A percentile compares a stretch with the other conserved stretches of the same genome.
These are phyloP conservation scores for Hypomesus transpacificus DNA, from an alignment of 2,113 vertebrate species.

Conservation along the genomic window DNA sequence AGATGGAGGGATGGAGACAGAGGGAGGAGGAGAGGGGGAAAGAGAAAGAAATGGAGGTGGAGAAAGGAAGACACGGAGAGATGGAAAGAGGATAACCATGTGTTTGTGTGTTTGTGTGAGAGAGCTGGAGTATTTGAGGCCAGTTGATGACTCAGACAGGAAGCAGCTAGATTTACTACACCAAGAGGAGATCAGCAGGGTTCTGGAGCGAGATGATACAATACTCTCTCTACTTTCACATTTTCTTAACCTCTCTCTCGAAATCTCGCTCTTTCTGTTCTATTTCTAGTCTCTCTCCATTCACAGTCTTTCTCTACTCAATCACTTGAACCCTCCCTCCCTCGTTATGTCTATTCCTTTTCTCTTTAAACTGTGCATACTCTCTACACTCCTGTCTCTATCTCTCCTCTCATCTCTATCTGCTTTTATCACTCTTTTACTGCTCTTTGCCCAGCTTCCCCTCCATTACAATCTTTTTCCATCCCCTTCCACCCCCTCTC, in stretches of 20 bases:
- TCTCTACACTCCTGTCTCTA: background rate
- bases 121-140: background rate
- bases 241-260: no score
- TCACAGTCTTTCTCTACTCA: conserved; percentile 34
- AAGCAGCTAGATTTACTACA: conserved; percentile 46
- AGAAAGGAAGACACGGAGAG: background rate
- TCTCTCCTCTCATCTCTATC: conserved; percentile 24
- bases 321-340: background rate
- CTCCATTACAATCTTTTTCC: conserved; percentile 13
- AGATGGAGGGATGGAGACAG: background rate
- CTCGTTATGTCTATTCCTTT: background rate
- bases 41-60: background rate
- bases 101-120: background rate
- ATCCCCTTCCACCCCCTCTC: background rate
- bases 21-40: background rate
- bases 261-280: conserved; percentile 34
- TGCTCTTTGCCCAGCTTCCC: conserved; percentile 31
- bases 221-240: background rate
- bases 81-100: background rate
- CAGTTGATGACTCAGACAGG: conserved; percentile 44
- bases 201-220: conserved; percentile 20
- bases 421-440: conserved; percentile 33
- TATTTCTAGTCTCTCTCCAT: conserved; percentile 8
- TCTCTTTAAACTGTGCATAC: background rate
- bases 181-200: conserved; percentile 24